Conservation (phyloP, 2,888 invertebrate genomes). For the Drosophila antonietae region DNA sequence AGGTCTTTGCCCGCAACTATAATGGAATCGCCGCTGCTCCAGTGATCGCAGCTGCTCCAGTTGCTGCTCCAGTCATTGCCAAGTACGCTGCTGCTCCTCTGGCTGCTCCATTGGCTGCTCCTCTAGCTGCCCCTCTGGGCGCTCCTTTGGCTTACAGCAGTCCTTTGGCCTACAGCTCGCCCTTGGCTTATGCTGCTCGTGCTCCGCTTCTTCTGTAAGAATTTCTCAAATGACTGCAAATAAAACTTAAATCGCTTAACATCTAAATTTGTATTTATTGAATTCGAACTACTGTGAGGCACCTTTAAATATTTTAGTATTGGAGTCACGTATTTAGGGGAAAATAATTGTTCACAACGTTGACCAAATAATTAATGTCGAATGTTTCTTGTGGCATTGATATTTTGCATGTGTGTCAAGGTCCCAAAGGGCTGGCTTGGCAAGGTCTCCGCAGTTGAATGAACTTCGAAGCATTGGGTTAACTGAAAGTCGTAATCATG, state of each 20-base stretch:
- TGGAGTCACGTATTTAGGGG: constrained; percentile 1
- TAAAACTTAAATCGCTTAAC: background rate
- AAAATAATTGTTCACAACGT: constrained; percentile 3
- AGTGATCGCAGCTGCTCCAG: constrained; percentile 29
- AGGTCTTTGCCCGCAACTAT: constrained; percentile 68
- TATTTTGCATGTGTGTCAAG: constrained; percentile 14
- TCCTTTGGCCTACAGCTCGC: constrained; percentile 33
- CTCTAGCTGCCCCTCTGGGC: constrained; percentile 4
- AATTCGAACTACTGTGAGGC: background rate
- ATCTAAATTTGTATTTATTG: background rate
- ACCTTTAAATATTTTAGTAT: background rate
- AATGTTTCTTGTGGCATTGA: constrained; percentile 8
- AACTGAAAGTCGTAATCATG: background rate
- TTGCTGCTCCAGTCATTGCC: constrained; percentile 37
- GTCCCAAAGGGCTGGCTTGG: constrained; percentile 1
- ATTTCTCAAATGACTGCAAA: background rate
- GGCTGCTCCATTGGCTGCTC: constrained; percentile 1
- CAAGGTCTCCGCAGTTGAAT: constrained; percentile 2
- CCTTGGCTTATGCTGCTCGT: constrained; percentile 26
- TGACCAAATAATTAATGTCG: constrained; percentile 7
- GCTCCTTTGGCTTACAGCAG: background rate
- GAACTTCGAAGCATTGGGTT: background rate
- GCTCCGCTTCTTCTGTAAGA: constrained; percentile 5
- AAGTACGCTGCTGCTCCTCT: constrained; percentile 17
- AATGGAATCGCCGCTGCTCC: constrained; percentile 66